Conservation (phyloP, 2,888 invertebrate genomes). For the Harpalus rufipes region DNA sequence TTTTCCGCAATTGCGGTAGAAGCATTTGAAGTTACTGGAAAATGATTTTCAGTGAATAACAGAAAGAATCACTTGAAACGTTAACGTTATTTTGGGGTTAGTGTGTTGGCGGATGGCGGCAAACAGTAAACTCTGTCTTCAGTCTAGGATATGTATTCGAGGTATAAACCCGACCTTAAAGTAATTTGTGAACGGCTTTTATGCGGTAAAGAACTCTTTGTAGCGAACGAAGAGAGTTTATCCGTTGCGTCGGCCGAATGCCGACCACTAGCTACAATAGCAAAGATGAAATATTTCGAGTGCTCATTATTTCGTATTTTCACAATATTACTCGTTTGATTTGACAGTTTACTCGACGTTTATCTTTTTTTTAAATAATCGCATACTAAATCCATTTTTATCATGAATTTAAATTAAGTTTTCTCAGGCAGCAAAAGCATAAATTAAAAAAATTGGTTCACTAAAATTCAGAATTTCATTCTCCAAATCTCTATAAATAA, state of each 20-base stretch:
- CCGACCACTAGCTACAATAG: conserved; percentile 1
- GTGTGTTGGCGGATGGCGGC: neutral
- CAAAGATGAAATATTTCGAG: conserved; percentile 13
- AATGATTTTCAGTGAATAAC: neutral
- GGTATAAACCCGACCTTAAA: conserved; percentile 1
- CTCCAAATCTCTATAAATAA: no score
- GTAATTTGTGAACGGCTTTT: conserved; percentile 38
- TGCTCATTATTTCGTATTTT: conserved; percentile 23
- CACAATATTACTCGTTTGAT: neutral
- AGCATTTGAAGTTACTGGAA: neutral
- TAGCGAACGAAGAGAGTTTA: conserved; percentile 16
- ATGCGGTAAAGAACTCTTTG: conserved; percentile 25
- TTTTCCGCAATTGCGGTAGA: neutral
- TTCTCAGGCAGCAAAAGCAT: no score
- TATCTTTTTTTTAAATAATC: no score
- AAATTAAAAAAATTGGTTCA: no score
- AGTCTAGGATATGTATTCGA: conserved; percentile 16
- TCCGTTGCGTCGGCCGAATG: conserved; percentile 12
- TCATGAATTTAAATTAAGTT: no score
- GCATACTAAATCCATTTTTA: no score
- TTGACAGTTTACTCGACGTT: no score
- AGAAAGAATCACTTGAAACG: neutral
- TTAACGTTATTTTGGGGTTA: neutral
- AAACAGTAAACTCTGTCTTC: conserved; percentile 12
- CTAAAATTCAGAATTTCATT: no score